Evolutionary conservation across 2,113 vertebrate species (phyloP), one percentile per base, ranked within the genome.

Genomic region (Camelus bactrianus): DNA sequence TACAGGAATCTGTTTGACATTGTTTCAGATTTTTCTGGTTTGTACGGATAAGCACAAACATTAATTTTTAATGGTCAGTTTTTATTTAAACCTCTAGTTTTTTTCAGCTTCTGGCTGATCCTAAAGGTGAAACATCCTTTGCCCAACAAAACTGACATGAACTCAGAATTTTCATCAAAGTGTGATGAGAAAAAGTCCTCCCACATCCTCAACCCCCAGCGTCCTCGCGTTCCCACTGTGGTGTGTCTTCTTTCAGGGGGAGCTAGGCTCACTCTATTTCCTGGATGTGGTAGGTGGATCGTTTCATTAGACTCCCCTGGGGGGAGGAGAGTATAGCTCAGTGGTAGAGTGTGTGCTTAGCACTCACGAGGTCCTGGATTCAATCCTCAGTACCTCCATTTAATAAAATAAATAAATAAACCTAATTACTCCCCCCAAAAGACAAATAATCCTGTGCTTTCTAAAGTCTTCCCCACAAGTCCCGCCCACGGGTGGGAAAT

Each of bases 171-270:
- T 35, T 70, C 73, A n/a, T 12, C 12, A 17, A 76, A 52, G 17
- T 7, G 2, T 54, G 69, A 65, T 35, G 48, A 58, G 35, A n/a
- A 48, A 54, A 79, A 79, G 50, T 26, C 12, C 92, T 9, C 73
- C 14, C 0, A 0, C 6, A 35, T 38, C 6, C 24, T 69, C 35
- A 58, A 15, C 6, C 12, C 22, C 38, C 62, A 42, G 17, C 4
- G 1, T 82, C 42, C 10, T 11, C 28, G 38, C 2, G 0, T 81
- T 42, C 83, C 69, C 38, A 50, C 2, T 2, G 58, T 3, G 38
- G 90, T 1, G 0, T 26, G 28, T 67, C 48, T 83, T 75, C n/a
- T 69, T 54, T 35, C 26, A 26, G n/a, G n/a, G 3, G 42, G 22
- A 1, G 1, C 60, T 56, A 8, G 4, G 48, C 5, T 28, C 26